These are phyloP conservation scores for Mechanitis mazaeus DNA, from an alignment of 2,888 invertebrate genomes.

Conservation along the genomic window DNA sequence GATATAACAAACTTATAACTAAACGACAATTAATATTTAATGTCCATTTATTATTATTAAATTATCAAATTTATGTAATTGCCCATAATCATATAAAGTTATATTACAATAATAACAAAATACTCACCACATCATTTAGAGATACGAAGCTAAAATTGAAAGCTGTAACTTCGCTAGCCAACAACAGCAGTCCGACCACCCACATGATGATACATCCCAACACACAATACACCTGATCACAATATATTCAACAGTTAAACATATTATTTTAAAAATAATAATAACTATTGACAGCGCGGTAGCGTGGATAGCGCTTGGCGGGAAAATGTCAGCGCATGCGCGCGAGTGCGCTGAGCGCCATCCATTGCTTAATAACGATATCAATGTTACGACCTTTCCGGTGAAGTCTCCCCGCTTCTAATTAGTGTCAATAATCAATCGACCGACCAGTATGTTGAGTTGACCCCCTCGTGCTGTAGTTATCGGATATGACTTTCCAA, in stretches of 20 bases:
- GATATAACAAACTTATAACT: too few species aligned
- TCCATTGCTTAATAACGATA: conserved; percentile 62
- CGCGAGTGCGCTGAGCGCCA: conserved; percentile 51
- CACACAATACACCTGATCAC: conserved; percentile 28
- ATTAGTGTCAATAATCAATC: conserved; percentile 28
- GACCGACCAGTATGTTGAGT: not conserved
- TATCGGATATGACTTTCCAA: conserved; percentile 21
- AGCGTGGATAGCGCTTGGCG: conserved; percentile 59
- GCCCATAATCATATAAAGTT: too few species aligned
- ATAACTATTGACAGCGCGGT: conserved; percentile 41
- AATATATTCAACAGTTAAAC: conserved; percentile 10
- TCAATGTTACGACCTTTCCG: conserved; percentile 28
- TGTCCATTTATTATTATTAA: too few species aligned
- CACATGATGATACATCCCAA: conserved; percentile 54
- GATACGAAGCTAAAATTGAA: conserved; percentile 51
- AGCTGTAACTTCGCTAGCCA: conserved; percentile 51
- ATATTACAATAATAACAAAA: too few species aligned
- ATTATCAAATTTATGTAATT: too few species aligned
- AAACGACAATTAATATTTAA: too few species aligned
- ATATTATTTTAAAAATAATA: conserved; percentile 28
- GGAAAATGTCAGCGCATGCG: conserved; percentile 66
- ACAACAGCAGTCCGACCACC: conserved; percentile 54
- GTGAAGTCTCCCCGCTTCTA: conserved; percentile 26
- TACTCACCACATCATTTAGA: conserved; percentile 53
- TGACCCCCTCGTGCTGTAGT: conserved; percentile 11